phyloP scores from a whole-genome alignment of 2,888 invertebrate species.

The Autographa pulchrina region DNA sequence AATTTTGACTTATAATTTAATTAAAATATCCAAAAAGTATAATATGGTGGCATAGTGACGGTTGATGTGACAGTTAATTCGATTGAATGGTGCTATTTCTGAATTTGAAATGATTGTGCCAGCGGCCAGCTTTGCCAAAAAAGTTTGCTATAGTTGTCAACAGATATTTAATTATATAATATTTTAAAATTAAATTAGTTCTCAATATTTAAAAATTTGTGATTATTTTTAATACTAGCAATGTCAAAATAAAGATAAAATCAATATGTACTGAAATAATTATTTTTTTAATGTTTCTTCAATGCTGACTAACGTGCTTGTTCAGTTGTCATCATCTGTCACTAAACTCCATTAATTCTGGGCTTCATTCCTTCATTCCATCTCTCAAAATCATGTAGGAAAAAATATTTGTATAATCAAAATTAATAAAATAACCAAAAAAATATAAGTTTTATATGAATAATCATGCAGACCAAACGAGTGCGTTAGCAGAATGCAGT shows the following conservation, averaged over 20 bases:
- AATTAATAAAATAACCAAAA: conserved; percentile 12
- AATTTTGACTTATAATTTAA: conserved; percentile 58
- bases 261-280: neutral
- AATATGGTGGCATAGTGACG: conserved; percentile 72
- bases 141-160: conserved; percentile 19
- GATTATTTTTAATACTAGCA: neutral
- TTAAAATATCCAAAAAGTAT: conserved; percentile 52
- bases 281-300: neutral
- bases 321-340: conserved; percentile 31
- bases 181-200: neutral
- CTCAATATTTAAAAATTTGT: neutral
- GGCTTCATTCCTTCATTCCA: conserved; percentile 16
- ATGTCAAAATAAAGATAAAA: neutral
- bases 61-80: conserved; percentile 56
- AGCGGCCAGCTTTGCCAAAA: conserved; percentile 17
- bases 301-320: neutral
- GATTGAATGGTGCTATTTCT: conserved; percentile 54
- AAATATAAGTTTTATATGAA: conserved; percentile 18
- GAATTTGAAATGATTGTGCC: conserved; percentile 60
- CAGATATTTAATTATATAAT: neutral
- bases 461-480: conserved; percentile 40
- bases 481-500: conserved; percentile 42
- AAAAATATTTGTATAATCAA: conserved; percentile 13
- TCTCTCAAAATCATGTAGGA: conserved; percentile 37
- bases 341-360: conserved; percentile 10